phyloP scores from a whole-genome alignment of 1,140 invertebrate species.

The Drosophila athabasca region DNA sequence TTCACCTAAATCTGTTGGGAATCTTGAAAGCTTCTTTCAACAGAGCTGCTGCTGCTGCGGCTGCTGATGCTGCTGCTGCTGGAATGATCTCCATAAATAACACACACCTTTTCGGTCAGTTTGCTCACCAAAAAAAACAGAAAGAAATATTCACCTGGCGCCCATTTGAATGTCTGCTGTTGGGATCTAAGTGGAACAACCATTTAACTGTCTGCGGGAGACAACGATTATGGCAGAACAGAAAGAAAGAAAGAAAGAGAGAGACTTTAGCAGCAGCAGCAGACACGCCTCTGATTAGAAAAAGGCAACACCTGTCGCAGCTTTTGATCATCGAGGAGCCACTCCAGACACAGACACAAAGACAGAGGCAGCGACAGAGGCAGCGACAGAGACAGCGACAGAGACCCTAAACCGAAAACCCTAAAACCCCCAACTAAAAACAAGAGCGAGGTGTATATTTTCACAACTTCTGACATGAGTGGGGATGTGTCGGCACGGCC shows the following conservation, averaged over 20 bases:
- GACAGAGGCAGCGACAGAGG: constrained; percentile 5
- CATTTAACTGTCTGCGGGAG: constrained; percentile 76
- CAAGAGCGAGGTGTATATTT: constrained; percentile 72
- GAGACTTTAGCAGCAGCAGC: no score
- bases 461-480: constrained; percentile 76
- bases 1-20: neutral
- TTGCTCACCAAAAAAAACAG: constrained; percentile 38
- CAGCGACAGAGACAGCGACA: constrained; percentile 17
- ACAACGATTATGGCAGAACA: constrained; percentile 43
- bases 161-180: constrained; percentile 56
- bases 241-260: constrained; percentile 3
- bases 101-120: constrained; percentile 37
- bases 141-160: constrained; percentile 50
- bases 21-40: constrained; percentile 27
- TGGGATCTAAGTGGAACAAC: constrained; percentile 68
- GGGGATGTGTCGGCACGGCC: constrained; percentile 29
- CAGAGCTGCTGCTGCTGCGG: neutral
- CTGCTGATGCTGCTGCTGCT: neutral
- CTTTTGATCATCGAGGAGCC: constrained; percentile 50
- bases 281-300: constrained; percentile 77
- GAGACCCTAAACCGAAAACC: neutral
- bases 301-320: constrained; percentile 71
- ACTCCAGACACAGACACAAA: constrained; percentile 8
- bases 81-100: constrained; percentile 44
- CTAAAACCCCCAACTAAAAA: constrained; percentile 7